Evolutionary conservation across 2,797 vertebrate genomes (phyloP).

Genomic region (Acrossocheilus wenchowensis): DNA sequence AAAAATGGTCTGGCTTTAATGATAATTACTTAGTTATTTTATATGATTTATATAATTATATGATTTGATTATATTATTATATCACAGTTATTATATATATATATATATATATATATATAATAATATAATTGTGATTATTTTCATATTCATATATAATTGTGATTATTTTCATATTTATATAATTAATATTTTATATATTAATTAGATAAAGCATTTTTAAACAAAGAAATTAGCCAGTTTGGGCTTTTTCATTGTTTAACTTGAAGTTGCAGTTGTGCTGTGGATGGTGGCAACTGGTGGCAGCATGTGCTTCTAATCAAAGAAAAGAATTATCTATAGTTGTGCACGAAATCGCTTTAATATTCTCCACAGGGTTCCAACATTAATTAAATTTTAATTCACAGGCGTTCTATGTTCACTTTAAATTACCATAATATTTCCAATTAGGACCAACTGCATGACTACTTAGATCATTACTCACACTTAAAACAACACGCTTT

Average conservation of each 20-base stretch:
- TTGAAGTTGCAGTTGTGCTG: no score
- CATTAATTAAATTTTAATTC: conserved; percentile 15
- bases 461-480: conserved; percentile 27
- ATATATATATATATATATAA: no score
- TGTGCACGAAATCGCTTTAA: neutral
- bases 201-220: no score
- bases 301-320: neutral
- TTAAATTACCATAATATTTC: conserved; percentile 26
- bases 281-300: neutral
- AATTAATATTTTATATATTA: no score
- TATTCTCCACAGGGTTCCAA: conserved; percentile 13
- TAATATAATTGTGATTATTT: no score
- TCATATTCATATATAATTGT: no score
- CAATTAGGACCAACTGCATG: conserved; percentile 41
- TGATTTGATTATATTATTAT: no score
- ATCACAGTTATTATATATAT: no score
- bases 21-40: no score
- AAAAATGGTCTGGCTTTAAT: no score
- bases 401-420: conserved; percentile 1
- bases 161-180: no score
- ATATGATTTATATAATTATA: no score
- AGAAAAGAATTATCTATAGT: neutral
- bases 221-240: neutral
- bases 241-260: neutral
- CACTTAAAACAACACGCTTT: conserved; percentile 39